Evolutionary conservation across 2,113 vertebrate species (phyloP).

Genomic region (Sitta europaea): DNA sequence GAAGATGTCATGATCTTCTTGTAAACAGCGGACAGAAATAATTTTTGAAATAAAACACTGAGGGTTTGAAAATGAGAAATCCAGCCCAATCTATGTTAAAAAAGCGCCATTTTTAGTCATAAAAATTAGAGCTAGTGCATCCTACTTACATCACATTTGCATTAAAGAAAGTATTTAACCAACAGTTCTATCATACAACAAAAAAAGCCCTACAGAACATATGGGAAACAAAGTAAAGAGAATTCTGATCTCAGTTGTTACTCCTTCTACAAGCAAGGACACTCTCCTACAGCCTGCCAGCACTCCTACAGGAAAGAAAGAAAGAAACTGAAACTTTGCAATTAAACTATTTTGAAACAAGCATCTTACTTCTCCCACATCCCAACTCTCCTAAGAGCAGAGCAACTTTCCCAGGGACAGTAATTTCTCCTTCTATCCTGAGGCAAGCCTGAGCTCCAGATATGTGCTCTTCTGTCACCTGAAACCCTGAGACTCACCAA

Average conservation of each 20-base stretch:
- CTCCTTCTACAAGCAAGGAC: not conserved
- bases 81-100: not conserved
- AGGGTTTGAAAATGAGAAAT: not conserved
- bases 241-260: not conserved
- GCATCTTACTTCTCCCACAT: not conserved
- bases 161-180: not conserved
- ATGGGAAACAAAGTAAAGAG: not conserved
- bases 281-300: not conserved
- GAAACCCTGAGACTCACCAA: not conserved
- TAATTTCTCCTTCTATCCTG: not conserved
- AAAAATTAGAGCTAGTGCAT: not conserved
- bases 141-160: not conserved
- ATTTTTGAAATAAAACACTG: not conserved
- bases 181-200: not conserved
- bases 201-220: not conserved
- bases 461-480: not conserved
- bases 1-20: not conserved
- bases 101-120: not conserved
- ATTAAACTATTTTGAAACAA: not conserved
- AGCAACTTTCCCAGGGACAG: not conserved
- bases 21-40: not conserved
- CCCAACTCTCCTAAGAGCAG: not conserved
- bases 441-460: not conserved
- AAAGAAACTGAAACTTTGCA: not conserved
- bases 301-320: not conserved